Base-by-base conservation (phyloP, 2,113 vertebrate genomes). In the Chionodraco myersi region DNA sequence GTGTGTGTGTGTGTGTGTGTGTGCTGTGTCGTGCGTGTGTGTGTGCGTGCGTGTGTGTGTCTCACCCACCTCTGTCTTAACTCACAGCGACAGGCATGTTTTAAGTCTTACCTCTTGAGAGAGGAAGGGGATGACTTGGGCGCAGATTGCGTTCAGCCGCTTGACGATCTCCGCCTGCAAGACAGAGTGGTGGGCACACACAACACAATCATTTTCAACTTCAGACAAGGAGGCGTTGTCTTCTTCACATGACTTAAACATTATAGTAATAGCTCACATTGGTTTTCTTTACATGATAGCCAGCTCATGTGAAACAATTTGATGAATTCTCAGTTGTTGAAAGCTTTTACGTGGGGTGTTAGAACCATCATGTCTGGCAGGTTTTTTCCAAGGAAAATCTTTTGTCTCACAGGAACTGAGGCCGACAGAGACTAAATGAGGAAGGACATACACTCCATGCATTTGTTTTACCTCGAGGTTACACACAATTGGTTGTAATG, bases 91-190 rank as follows among this genome's bases (percentile, higher is more conserved):
- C 82, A 86, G 87, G 78, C 72, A 51, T 80, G 18, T 69, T 85
- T 79, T 11, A 16, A 75, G 74, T 89, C 94, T 96, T 96, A 99
- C 97, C 96, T 99, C 97, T 88, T 98, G 97, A 91, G 97, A 99
- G 92, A 99, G 94, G 93, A 98, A 99, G 65, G 97, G 97, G 95
- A 99, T 97, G 93, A 99, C 97, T 95, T 99, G 97, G 77, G 97
- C 97, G 88, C 97, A 99, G 94, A 99, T 99, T 90, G 97, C 97
- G n/a, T 99, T 99, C 93, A 98, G 96, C 81, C 97, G 96, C 85
- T 98, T 98, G 91, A 98, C 97, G 89, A 98, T 98, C 95, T 98
- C 97, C 90, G 97, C 97, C 97, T 98, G 95, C 64, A 94, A 94
- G 84, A 90, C 85, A 96, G 59, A 78, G 71, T 81, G 75, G 83